Evolutionary conservation across 2,113 vertebrate species (phyloP), one percentile per base, ranked within the genome.

Genomic region (Chelonoidis abingdonii): DNA sequence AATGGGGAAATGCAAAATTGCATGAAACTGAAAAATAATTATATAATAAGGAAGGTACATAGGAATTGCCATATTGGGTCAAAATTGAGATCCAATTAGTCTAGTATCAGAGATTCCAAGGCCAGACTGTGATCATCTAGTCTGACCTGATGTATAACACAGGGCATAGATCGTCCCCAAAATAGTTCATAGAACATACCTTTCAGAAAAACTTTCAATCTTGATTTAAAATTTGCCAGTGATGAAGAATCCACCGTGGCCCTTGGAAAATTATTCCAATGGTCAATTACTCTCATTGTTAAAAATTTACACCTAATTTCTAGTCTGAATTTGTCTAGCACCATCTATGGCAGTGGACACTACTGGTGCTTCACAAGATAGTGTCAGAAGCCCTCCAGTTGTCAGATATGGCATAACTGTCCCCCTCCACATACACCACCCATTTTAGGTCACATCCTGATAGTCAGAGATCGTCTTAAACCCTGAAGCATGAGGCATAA

Each of bases 361-460:
- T 91, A 13, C 0, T 13, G 31, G 49, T 49, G 0, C 31, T 50
- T 82, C 31, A 6, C 10, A 65, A 7, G 31, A n/a, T 47, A 82
- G 62, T 35, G 82, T 82, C 31, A 89, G 80, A 38, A 12, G 3
- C 38, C 56, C 56, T 41, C 35, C 59, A 41, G 21, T 38, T 8
- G 7, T 14, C 0, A 24, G 4, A 1, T 1, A 1, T 10, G 59
- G 27, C 9, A 62, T 10, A 59, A 38, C 53, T 25, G 24, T 65
- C 16, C 62, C 62, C 31, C 14, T 65, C 62, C 31, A 35, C 7
- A 17, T n/a, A 35, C 14, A 35, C n/a, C 53, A 1, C 10, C 62
- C 47, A 25, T n/a, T 17, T 41, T 6, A 75, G 95, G n/a, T 41
- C 41, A 78, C 81, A 84, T 9, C 41, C 19, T 49, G 31, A 35